These are phyloP conservation scores for Harpegnathos saltator DNA, from an alignment of 1,140 invertebrate species.

Conservation along the genomic window DNA sequence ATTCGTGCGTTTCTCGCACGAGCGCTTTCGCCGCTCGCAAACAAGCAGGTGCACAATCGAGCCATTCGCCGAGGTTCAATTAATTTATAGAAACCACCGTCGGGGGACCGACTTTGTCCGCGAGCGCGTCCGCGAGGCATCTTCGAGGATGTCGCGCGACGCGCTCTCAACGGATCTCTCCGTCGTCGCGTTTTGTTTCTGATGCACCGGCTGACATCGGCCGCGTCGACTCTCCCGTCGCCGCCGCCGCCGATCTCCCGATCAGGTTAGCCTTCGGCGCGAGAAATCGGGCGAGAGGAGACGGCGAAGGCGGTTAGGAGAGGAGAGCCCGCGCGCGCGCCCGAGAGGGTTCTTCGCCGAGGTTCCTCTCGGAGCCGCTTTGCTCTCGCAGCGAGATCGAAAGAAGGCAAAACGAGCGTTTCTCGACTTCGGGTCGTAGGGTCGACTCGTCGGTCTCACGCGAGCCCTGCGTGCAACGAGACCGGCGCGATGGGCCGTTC, in stretches of 20 bases:
- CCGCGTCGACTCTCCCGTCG: background rate
- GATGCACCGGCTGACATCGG: constrained; percentile 32
- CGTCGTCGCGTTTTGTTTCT: constrained; percentile 35
- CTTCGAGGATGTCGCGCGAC: background rate
- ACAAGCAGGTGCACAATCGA: background rate
- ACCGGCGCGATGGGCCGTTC: constrained; percentile 69
- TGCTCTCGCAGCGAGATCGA: constrained; percentile 62
- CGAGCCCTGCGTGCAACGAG: constrained; percentile 75
- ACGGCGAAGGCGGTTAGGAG: constrained; percentile 41
- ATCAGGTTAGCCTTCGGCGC: constrained; percentile 51
- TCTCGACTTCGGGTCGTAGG: constrained; percentile 78
- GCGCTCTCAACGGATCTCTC: background rate
- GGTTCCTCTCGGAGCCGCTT: constrained; percentile 1
- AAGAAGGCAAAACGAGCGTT: constrained; percentile 73
- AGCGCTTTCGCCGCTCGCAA: no score
- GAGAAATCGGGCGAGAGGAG: constrained; percentile 46
- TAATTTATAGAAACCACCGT: background rate
- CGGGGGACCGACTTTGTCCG: no score
- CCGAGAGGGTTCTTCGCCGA: constrained; percentile 33
- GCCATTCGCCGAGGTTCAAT: background rate
- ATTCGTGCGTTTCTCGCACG: no score
- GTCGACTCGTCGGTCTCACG: constrained; percentile 78
- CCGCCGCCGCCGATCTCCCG: constrained; percentile 33
- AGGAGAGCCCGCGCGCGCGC: constrained; percentile 18
- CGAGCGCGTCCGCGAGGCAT: background rate